Evolutionary conservation across 2,888 invertebrate species (phyloP).

Genomic region (Seira sanloemensis): DNA sequence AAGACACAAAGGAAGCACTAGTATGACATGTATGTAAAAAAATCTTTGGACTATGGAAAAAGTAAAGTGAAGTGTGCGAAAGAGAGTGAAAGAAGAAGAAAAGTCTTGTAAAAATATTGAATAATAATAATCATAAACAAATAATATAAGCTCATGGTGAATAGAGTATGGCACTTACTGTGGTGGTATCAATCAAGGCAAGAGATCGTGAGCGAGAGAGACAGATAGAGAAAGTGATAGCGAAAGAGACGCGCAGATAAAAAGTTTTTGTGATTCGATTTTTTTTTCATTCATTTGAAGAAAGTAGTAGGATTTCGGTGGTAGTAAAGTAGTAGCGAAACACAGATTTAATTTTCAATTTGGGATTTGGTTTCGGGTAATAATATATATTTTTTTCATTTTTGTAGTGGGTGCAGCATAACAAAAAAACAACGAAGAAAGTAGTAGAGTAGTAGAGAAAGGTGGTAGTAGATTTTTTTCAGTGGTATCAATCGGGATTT

Average conservation of each 20-base stretch:
- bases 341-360: constrained; percentile 1
- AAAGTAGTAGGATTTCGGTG: constrained; percentile 1
- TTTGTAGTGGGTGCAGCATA: not conserved
- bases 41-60: not conserved
- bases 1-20: constrained; percentile 53
- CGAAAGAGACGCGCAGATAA: constrained; percentile 6
- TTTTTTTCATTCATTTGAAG: constrained; percentile 41
- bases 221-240: constrained; percentile 29
- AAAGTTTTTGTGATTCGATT: too few species aligned
- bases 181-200: constrained; percentile 58
- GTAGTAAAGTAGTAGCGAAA: constrained; percentile 22
- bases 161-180: constrained; percentile 60
- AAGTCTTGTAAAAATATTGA: not conserved
- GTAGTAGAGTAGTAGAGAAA: constrained; percentile 45
- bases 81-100: constrained; percentile 6
- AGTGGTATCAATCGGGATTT: not conserved
- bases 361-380: not conserved
- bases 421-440: constrained; percentile 29
- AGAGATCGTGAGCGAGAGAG: constrained; percentile 43
- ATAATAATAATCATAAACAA: constrained; percentile 2
- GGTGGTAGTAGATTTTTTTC: not conserved
- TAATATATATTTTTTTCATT: constrained; percentile 16
- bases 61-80: not conserved
- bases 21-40: not conserved
- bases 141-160: constrained; percentile 59